Percentiles rank a stretch among this genome's conserved stretches.
Evolutionary conservation across 1,140 invertebrate species (phyloP).

Genomic region (Euborellia annulipes): DNA sequence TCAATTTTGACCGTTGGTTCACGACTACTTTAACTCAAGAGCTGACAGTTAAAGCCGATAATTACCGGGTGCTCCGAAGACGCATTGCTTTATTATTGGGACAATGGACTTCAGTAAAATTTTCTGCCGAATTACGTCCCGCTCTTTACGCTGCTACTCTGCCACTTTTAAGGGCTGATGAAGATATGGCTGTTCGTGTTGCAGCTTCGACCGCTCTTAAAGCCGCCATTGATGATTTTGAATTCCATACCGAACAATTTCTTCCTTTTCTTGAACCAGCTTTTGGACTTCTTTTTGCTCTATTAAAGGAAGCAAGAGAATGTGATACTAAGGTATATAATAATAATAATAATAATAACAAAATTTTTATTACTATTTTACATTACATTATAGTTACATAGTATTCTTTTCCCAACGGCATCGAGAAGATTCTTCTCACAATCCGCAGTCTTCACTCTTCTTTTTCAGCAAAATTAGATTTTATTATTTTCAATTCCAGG

Average conservation of each 20-base stretch:
- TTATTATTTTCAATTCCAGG: no score
- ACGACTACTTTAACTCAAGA: constrained; percentile 66
- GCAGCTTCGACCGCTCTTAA: constrained; percentile 62
- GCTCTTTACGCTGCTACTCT: constrained; percentile 64
- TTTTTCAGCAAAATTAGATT: no score
- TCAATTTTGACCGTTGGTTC: constrained; percentile 89
- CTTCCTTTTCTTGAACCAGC: constrained; percentile 58
- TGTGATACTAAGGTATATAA: constrained; percentile 74
- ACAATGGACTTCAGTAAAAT: constrained; percentile 73
- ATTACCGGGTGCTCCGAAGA: constrained; percentile 76
- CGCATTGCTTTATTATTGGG: constrained; percentile 69
- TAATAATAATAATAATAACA: constrained; percentile 2
- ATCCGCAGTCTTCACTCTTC: no score
- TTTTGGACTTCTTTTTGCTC: constrained; percentile 62
- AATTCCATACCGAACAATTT: constrained; percentile 76
- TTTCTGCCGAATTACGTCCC: constrained; percentile 60
- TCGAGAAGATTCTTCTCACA: no score
- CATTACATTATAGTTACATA: background rate
- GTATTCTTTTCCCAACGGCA: no score
- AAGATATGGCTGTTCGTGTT: constrained; percentile 72
- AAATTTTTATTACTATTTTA: constrained; percentile 14
- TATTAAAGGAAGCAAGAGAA: constrained; percentile 75
- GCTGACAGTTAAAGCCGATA: constrained; percentile 60
- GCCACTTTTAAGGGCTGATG: constrained; percentile 46
- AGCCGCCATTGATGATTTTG: constrained; percentile 77